phyloP scores from a whole-genome alignment of 2,113 vertebrate genomes.

The rat (Rattus norvegicus) region GRCr8 NC_086020.1:153802001-153802500 shows the following conservation, averaged over 20 bases:
- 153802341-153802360: background rate
- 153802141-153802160: background rate
- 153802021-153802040: too few species aligned
- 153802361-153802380: constrained; percentile 27
- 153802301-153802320: background rate
- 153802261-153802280: background rate
- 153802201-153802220: background rate
- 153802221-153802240: background rate
- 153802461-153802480: too few species aligned
- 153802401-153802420: background rate
- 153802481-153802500: background rate
- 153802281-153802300: background rate
- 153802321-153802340: background rate
- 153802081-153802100: background rate
- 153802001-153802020: too few species aligned
- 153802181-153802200: background rate
- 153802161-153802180: background rate
- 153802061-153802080: background rate
- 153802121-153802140: background rate
- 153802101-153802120: background rate
- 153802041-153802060: background rate
- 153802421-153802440: background rate
- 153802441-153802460: background rate
- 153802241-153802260: background rate
- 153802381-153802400: background rate